Percentiles rank a stretch among this genome's conserved stretches.
These are phyloP conservation scores for Phyllotreta striolata DNA, from an alignment of 2,888 invertebrate genomes.

Conservation along the genomic window DNA sequence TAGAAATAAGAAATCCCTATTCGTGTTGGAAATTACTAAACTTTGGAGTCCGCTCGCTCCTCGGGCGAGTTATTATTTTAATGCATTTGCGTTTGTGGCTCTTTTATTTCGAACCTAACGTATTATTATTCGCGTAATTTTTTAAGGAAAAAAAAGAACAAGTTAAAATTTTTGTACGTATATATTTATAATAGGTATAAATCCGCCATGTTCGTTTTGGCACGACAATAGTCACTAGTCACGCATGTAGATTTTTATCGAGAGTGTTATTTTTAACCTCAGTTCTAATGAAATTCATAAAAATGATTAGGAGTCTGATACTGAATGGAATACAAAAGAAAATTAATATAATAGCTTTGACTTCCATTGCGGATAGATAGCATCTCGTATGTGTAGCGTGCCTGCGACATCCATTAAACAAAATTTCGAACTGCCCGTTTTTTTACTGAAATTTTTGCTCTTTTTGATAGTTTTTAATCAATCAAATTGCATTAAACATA, in stretches of 20 bases:
- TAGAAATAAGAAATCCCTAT: slow-evolving; percentile 34
- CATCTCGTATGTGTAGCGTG: slow-evolving; percentile 22
- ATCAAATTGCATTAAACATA: too few relatives aligned
- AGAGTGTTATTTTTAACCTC: slow-evolving; percentile 38
- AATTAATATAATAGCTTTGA: slow-evolving; percentile 31
- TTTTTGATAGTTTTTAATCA: too few relatives aligned
- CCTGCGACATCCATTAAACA: slow-evolving; percentile 16
- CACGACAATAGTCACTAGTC: slow-evolving; percentile 58
- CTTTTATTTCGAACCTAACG: slow-evolving; percentile 33
- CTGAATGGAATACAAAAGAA: slow-evolving; percentile 24
- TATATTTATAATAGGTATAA: slow-evolving; percentile 43
- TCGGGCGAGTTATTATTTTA: slow-evolving; percentile 48
- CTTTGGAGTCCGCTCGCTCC: slow-evolving; percentile 46
- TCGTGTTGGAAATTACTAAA: slow-evolving; percentile 49
- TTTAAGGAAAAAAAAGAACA: slow-evolving; percentile 39
- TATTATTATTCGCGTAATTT: slow-evolving; percentile 49
- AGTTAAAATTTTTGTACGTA: slow-evolving; percentile 35
- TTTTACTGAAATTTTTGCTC: too few relatives aligned
- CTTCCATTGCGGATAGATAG: slow-evolving; percentile 24
- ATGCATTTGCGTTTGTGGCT: slow-evolving; percentile 38
- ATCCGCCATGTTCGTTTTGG: slow-evolving; percentile 56
- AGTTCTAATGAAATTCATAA: slow-evolving; percentile 30
- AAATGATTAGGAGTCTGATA: slow-evolving; percentile 31
- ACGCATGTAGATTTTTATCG: slow-evolving; percentile 57
- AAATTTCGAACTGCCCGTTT: background rate